Percentiles rank a stretch among this genome's conserved stretches.
Evolutionary conservation across 2,888 invertebrate species (phyloP).

Genomic region (Erpobdella octoculata): DNA sequence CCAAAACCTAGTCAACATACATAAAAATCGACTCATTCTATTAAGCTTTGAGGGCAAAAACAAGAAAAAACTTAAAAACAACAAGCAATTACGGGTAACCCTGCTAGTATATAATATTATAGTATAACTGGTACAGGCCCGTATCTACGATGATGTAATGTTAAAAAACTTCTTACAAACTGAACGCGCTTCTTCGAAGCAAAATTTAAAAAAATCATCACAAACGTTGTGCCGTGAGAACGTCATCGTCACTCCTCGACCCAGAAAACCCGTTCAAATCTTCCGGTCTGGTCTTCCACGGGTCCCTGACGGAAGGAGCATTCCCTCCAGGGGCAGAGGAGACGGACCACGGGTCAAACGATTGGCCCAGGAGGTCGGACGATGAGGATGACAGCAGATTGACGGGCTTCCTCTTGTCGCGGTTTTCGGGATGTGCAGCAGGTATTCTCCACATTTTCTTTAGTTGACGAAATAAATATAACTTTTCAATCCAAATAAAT

Average conservation of each 20-base stretch:
- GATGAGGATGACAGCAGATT: too few species aligned
- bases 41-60: too few species aligned
- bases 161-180: neutral
- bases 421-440: neutral
- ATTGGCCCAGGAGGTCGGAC: neutral
- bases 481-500: neutral
- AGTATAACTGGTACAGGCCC: too few species aligned
- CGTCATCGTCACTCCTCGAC: neutral
- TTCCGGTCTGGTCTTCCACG: neutral
- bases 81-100: too few species aligned
- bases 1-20: too few species aligned
- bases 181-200: neutral
- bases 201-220: neutral
- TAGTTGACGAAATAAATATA: neutral
- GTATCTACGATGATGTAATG: too few species aligned
- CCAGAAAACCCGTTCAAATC: neutral
- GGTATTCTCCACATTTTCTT: slow-evolving; percentile 1
- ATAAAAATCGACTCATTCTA: too few species aligned
- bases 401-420: neutral
- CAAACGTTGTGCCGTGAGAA: neutral
- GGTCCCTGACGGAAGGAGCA: neutral
- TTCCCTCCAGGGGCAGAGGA: too few species aligned
- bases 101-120: too few species aligned
- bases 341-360: neutral
- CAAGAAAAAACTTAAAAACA: too few species aligned